Base-by-base conservation (phyloP, 2,113 vertebrate genomes). In the Prinia subflava region DNA sequence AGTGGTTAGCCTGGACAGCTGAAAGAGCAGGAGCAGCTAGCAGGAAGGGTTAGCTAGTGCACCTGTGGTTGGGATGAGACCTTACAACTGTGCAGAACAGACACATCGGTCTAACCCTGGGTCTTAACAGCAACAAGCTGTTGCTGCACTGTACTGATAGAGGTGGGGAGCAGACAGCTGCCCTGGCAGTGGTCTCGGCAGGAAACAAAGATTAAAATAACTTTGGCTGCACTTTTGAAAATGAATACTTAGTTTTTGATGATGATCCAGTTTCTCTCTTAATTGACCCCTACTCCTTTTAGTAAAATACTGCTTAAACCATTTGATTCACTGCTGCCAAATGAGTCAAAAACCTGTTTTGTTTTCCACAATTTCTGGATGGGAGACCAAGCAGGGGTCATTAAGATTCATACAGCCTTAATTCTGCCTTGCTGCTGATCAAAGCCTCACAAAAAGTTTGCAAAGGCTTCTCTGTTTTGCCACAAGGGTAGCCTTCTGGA, bases 141-240 rank as follows among this genome's bases (percentile, higher is more conserved):
- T 77, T 71, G 90, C 77, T 22, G 59, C 65, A 59, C 50, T 46
- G 75, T 42, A 59, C 35, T 88, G 71, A 77, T 1, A 5, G 88
- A 85, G 71, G 46, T 69, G 25, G 53, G 63, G 50, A 93, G 88
- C 50, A 83, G 87, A 68, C 53, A 93, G 85, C 92, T 91, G 87
- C 41, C 84, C 70, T 87, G 53, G 82, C 83, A 77, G 63, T 86
- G 83, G 77, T 75, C 80, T 92, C 89, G 81, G 86, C 52, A 59
- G 80, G 76, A 86, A 77, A 80, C 18, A n/a, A 76, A 70, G 78
- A 74, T 75, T 92, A 77, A 74, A 92, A 80, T 49, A 95, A 88
- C 79, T 94, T 90, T 90, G 75, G 63, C 88, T 90, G 80, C 64
- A 63, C 41, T 92, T 96, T 39, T 52, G 33, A 93, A 87, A 86